Conservation (phyloP, 2,113 vertebrate species). For the Hemiprocne comata region DNA sequence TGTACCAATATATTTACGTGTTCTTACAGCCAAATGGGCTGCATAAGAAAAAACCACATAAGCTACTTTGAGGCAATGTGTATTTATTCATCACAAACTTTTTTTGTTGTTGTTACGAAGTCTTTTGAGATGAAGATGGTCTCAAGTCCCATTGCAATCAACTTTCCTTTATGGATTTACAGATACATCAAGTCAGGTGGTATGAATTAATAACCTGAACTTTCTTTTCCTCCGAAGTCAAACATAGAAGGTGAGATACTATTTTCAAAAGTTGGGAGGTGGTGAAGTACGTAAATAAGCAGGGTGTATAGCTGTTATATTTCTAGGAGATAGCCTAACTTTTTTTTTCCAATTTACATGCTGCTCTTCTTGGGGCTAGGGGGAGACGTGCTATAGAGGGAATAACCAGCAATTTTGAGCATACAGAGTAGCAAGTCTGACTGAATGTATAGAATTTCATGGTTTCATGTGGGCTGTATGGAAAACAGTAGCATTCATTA, state of each 20-base stretch:
- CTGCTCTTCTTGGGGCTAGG: neutral
- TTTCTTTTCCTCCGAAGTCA: neutral
- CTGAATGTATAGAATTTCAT: slow-evolving; percentile 56
- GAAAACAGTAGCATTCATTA: slow-evolving; percentile 65
- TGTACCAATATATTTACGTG: neutral
- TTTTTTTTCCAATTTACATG: neutral
- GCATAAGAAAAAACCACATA: neutral
- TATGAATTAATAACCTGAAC: neutral
- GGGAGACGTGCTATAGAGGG: neutral
- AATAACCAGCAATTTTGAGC: slow-evolving; percentile 34
- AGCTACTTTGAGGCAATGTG: neutral
- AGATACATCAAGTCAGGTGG: neutral
- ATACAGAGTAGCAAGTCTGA: neutral
- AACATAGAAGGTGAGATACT: neutral
- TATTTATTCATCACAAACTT: neutral
- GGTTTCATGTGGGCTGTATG: neutral
- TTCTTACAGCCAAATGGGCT: neutral
- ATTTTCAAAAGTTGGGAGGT: neutral
- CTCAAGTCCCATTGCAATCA: neutral
- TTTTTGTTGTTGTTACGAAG: neutral
- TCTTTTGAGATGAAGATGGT: neutral
- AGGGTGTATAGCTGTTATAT: neutral
- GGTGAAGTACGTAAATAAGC: neutral
- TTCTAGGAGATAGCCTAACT: slow-evolving; percentile 21
- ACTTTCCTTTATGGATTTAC: neutral